phyloP scores from a whole-genome alignment of 2,113 vertebrate species.

The Carlito syrichta region DNA sequence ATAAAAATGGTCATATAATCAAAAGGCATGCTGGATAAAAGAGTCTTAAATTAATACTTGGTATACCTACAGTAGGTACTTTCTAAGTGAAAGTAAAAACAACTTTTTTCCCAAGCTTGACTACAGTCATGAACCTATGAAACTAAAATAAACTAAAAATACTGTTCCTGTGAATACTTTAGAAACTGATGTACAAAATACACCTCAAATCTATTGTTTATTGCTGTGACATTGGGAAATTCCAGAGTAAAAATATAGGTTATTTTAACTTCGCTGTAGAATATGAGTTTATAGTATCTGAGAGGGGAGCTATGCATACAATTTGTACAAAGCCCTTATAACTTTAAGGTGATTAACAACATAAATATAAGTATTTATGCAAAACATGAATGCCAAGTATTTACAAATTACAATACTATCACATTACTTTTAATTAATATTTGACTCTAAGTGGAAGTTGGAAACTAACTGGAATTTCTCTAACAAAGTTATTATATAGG shows the following conservation, averaged over 20 bases:
- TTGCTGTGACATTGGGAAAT: conserved; percentile 50
- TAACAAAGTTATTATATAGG: background rate
- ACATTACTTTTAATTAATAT: background rate
- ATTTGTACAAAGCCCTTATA: background rate
- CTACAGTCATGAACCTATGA: background rate
- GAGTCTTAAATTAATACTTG: background rate
- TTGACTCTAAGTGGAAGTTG: background rate
- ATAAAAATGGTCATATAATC: conserved; percentile 11
- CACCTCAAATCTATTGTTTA: conserved; percentile 43
- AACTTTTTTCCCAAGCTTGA: conserved; percentile 28
- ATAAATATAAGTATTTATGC: conserved; percentile 2
- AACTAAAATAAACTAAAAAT: conserved; percentile 52
- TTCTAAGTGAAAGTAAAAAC: conserved; percentile 33
- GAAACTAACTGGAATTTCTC: background rate
- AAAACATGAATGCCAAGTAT: background rate
- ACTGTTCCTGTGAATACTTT: conserved; percentile 42
- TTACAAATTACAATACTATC: background rate
- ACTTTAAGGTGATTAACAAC: background rate
- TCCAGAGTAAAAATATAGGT: conserved; percentile 25
- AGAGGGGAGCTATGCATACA: background rate
- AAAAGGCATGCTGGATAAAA: background rate
- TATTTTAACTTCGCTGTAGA: conserved; percentile 18
- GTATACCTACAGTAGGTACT: conserved; percentile 25
- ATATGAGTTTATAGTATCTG: background rate
- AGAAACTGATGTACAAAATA: conserved; percentile 38